Evolutionary conservation across 2,113 vertebrate species (phyloP), one percentile per base, ranked within the genome.

Genomic region (Spheniscus mendiculus): DNA sequence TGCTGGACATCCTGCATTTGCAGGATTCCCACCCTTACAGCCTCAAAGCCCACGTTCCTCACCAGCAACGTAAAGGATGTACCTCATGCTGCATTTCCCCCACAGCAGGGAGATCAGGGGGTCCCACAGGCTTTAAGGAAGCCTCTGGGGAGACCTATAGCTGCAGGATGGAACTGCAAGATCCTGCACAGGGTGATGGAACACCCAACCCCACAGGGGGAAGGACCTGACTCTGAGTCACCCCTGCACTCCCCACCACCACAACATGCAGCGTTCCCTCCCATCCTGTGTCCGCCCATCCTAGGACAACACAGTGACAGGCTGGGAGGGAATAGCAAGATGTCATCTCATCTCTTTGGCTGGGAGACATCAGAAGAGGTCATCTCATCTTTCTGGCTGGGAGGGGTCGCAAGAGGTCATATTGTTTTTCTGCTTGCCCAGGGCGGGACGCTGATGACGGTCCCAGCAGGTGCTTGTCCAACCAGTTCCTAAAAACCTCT

Each of bases 191-290:
- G 19, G 8, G 9, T 50, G 29, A 42, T 4, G 1, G 22, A 92
- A 4, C 36, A 61, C 10, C 25, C 21, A 40, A 5, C 4, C 1
- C 26, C 1, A 0, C 8, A 18, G 19, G 12, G 25, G 3, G 4
- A 83, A 18, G 22, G 16, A 66, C 16, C 6, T 77, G 55, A 50
- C 10, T 62, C 34, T 69, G 36, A 83, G 53, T 83, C 53, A 34
- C 14, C 61, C 10, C 34, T 80, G 40, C 15, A 44, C 10, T 90
- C 8, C 5, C 10, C n/a, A 76, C 5, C 26, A n/a, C 10, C 16
- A 73, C 16, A 79, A 70, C 44, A 61, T 0, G 3, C 3, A 38
- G 16, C 0, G 0, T 34, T 86, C 20, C 40, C 38, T 77, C 23
- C 20, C 15, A 71, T 15, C 4, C 38, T 15, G 2, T 1, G 3